These are phyloP conservation scores for Imbricaverruca yamaguchii DNA, from an alignment of 2,888 invertebrate genomes.

Conservation along the genomic window DNA sequence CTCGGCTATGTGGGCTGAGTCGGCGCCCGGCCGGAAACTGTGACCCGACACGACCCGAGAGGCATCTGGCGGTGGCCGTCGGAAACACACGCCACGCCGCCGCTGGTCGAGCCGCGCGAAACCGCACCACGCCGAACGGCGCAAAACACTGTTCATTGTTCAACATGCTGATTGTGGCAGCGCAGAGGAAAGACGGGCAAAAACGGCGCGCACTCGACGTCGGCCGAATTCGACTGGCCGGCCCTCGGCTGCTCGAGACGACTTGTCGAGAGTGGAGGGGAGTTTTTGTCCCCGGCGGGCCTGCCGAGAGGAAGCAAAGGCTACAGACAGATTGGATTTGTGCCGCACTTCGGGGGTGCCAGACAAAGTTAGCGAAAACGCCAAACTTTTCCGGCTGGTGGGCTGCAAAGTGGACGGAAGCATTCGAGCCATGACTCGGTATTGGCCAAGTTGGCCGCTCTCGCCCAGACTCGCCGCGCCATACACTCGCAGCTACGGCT, in stretches of 20 bases:
- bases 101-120: too few species aligned
- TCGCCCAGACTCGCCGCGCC: background rate
- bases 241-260: background rate
- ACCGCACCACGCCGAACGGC: background rate
- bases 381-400: background rate
- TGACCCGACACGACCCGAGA: background rate
- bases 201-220: background rate
- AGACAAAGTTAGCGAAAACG: background rate
- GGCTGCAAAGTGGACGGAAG: background rate
- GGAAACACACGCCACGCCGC: too few species aligned
- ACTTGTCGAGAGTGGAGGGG: background rate
- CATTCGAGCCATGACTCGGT: background rate
- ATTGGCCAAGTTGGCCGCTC: background rate
- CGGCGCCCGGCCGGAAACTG: background rate
- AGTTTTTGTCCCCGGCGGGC: background rate
- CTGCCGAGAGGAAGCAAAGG: background rate
- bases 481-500: background rate
- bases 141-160: background rate
- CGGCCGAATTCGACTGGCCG: background rate
- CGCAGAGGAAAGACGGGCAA: background rate
- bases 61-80: background rate
- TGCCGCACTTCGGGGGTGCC: background rate
- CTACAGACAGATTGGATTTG: constrained; percentile 11
- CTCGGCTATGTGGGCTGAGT: background rate
- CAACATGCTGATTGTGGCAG: background rate